A percentile compares a stretch with the other conserved stretches of the same genome.
Conservation (phyloP, 2,113 vertebrate species). For the Alligator sinensis region DNA sequence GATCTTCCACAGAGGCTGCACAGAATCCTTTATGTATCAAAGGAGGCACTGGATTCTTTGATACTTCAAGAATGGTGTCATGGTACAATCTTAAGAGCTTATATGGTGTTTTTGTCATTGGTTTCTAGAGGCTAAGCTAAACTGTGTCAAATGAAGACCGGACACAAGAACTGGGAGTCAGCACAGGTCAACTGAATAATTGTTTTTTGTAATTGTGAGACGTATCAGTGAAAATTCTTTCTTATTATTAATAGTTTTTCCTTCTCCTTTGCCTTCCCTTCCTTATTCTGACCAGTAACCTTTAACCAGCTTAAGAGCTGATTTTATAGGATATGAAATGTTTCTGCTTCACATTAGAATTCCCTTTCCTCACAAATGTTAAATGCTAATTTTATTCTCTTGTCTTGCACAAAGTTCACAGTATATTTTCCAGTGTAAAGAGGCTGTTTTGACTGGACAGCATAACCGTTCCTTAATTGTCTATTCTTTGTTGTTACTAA, state of each 20-base stretch:
- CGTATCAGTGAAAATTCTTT: neutral
- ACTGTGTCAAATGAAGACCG: neutral
- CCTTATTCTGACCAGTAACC: neutral
- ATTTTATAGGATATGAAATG: neutral
- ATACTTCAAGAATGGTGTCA: accelerated
- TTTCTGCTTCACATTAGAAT: accelerated
- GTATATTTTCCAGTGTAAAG: neutral
- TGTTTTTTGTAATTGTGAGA: neutral
- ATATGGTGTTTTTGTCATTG: neutral
- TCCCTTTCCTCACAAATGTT: neutral
- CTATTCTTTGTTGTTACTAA: neutral
- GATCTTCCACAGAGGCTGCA: neutral
- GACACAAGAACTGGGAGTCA: neutral
- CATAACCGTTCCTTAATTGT: neutral
- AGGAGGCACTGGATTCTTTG: neutral
- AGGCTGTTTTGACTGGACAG: neutral
- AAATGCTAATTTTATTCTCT: neutral
- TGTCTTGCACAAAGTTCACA: neutral
- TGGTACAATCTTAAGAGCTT: accelerated
- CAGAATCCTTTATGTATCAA: accelerated
- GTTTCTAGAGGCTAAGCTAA: neutral
- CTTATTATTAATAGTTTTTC: neutral
- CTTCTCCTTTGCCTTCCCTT: neutral
- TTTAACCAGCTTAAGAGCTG: neutral
- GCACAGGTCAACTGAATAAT: neutral